phyloP scores from a whole-genome alignment of 2,888 invertebrate species.

The Pelosia muscerda region DNA sequence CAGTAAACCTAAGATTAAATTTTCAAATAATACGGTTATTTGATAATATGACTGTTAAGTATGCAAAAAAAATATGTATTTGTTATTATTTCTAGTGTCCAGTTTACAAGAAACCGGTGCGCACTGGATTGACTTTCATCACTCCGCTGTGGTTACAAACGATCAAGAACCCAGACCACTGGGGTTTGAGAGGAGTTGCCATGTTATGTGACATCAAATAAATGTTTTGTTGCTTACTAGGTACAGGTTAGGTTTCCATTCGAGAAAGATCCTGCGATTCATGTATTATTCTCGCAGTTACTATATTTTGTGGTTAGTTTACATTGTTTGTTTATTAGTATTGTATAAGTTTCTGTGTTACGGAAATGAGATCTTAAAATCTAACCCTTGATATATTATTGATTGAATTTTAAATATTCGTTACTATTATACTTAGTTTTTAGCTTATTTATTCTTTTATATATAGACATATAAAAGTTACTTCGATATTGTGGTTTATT shows the following conservation, averaged over 20 bases:
- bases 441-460: background rate
- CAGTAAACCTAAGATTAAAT: too few species aligned
- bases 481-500: background rate
- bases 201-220: constrained; percentile 95
- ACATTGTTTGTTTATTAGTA: background rate
- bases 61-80: background rate
- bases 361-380: too few species aligned
- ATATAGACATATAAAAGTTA: background rate
- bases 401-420: background rate
- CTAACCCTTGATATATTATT: background rate
- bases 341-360: background rate
- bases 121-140: constrained; percentile 94
- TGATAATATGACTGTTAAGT: too few species aligned
- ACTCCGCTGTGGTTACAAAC: constrained; percentile 91
- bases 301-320: background rate
- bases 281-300: background rate
- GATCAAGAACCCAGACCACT: constrained; percentile 91
- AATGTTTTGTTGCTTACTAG: constrained; percentile 37
- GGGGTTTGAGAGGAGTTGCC: constrained; percentile 95
- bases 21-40: too few species aligned
- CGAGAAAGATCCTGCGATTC: background rate
- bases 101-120: constrained; percentile 95
- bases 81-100: constrained; percentile 88
- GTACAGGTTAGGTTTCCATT: background rate
- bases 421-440: background rate